Base-by-base conservation (phyloP, 2,888 invertebrate genomes). In the Cephus pulcher region DNA sequence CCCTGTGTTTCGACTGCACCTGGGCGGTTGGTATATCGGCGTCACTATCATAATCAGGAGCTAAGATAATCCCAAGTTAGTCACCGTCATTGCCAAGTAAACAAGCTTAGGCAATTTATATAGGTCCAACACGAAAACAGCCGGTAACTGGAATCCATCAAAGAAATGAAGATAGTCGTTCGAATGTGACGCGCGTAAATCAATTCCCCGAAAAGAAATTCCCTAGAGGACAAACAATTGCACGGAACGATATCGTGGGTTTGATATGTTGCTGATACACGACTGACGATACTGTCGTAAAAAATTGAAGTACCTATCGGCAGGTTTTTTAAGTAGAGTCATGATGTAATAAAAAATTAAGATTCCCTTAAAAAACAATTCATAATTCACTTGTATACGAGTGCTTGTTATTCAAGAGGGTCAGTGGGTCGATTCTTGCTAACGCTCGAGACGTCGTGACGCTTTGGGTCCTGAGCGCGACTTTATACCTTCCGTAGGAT, bases 401-500 rank as follows among this genome's bases (percentile, higher is more conserved):
- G 9, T 23, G 56, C 2, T 56, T 9, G 9, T 23, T 9, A 9
- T 23, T 56, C 56, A 56, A 56, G 23, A 56, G 56, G 56, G 56
- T 56, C 56, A 56, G 56, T 56, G 56, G 56, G 56, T 56, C 23
- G 56, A 56, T 56, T 15, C 23, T 6, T 71, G 3, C 11, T 0
- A 12, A 30, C 71, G 23, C 3, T 34, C 9, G 71, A 34, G 30
- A 11, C 34, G 30, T 34, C 12, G 30, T 12, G 32, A 32, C 32
- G 32, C 11, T 34, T 30, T 71, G 74, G 78, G 82, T 79, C 77
- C 68, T 40, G 74, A 78, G 74, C 34, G 76, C 76, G 82, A 77
- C 80, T 76, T 71, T 74, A 77, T 75, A 75, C 80, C 81, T 79
- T 75, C 74, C 75, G 78, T 77, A 79, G 69, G 78, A 80, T 80